Percentiles rank a stretch among this genome's conserved stretches.
Conservation (phyloP, 2,797 vertebrate genomes). For the Agapornis canus region DNA sequence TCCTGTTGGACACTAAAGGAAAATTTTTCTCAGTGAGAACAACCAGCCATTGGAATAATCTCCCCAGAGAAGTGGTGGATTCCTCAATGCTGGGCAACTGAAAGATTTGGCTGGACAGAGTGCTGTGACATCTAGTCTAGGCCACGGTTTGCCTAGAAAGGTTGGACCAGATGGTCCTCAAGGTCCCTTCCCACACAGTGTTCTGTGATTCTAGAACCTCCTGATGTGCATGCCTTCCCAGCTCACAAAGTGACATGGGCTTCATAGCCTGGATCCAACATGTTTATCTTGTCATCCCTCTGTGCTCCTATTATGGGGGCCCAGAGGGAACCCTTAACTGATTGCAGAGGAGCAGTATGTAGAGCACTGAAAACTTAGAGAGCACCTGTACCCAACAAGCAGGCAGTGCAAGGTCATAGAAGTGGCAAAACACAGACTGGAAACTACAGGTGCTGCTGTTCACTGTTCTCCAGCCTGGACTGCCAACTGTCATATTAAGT, state of each 20-base stretch:
- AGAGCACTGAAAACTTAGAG: background rate
- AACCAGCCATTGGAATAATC: background rate
- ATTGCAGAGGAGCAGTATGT: background rate
- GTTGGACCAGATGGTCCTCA: background rate
- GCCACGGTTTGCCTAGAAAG: background rate
- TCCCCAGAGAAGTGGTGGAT: background rate
- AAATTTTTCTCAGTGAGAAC: background rate
- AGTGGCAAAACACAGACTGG: background rate
- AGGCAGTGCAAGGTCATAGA: background rate
- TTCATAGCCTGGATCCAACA: accelerated
- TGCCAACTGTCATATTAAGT: background rate
- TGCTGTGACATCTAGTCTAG: background rate
- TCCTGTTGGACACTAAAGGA: background rate
- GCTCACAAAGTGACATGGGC: background rate
- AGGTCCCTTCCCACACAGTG: background rate
- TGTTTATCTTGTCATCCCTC: background rate
- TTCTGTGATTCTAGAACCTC: background rate
- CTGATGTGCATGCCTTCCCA: background rate
- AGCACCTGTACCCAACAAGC: background rate
- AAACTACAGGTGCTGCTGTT: background rate
- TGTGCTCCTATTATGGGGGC: background rate
- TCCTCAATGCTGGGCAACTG: background rate
- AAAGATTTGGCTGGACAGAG: background rate
- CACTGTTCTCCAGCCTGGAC: background rate
- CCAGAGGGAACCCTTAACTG: too few species aligned